Evolutionary conservation across 2,113 vertebrate genomes (phyloP), one percentile per base, ranked within the genome.

Genomic region (Rallus limicola): DNA sequence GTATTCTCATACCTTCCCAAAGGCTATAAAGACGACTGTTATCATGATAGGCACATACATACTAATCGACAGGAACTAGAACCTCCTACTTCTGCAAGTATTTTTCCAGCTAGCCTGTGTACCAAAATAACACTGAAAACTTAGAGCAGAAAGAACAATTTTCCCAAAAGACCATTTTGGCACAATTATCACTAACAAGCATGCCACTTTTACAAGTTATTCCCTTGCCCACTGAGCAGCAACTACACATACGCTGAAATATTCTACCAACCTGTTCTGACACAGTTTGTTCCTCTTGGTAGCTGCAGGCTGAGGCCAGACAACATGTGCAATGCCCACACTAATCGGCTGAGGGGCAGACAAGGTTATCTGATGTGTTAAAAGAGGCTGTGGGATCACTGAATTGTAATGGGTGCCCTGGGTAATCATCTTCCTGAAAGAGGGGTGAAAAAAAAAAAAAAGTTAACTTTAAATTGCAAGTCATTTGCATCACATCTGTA

Each of bases 241-340:
- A 92, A 6, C 50, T 79, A 78, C 71, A 91, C 67, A 65, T 42
- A 64, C 15, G 19, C 44, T 31, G 74, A 44, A 64, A 78, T 6
- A 38, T 15, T 55, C 68, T 40, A 98, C 98, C 60, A 60, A 99
- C 99, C 99, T 99, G 98, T 99, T 99, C 91, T 98, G 98, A 97
- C 99, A 99, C 70, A 98, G 98, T 97, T 98, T 99, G 92, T 98
- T 98, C 97, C 99, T 99, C 97, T 99, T 99, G 95, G 98, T 98
- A 95, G 98, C 97, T 91, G 99, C 98, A 92, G 98, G 99, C 97
- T 99, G 99, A 72, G 99, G 99, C 99, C 99, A 99, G 95, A 99
- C 98, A 81, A 99, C 99, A 40, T 99, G 99, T 97, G 99, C 99
- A 89, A 99, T 99, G 97, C 99, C 99, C 98, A 99, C 98, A 72